Conservation (phyloP, 2,797 vertebrate genomes). For the Acrossocheilus fasciatus region DNA sequence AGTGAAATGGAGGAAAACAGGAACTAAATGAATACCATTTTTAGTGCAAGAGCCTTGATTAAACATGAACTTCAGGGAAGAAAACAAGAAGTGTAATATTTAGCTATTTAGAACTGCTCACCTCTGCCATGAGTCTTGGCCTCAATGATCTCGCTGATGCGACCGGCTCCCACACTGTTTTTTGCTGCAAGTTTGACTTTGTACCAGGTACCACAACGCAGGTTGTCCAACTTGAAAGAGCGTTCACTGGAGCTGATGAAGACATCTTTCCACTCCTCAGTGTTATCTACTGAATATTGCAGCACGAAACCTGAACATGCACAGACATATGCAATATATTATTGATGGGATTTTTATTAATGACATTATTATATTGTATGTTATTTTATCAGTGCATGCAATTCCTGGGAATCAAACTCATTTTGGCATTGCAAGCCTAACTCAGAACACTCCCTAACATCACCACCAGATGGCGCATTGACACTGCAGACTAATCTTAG, state of each 20-base stretch:
- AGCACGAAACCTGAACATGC: conserved; percentile 88
- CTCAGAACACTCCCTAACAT: background rate
- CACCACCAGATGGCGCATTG: conserved; percentile 51
- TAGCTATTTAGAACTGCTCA: conserved; percentile 64
- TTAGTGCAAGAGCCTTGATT: background rate
- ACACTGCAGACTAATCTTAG: conserved; percentile 1
- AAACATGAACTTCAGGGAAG: background rate
- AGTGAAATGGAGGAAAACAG: background rate
- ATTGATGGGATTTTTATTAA: background rate
- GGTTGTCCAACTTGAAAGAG: conserved; percentile 94
- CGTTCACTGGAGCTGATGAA: conserved; percentile 95
- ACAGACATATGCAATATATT: background rate
- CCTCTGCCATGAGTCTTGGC: conserved; percentile 97
- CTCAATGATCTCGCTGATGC: conserved; percentile 99
- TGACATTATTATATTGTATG: background rate
- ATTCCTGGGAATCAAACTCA: background rate
- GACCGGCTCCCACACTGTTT: conserved; percentile 96
- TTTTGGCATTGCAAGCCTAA: background rate
- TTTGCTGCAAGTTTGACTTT: conserved; percentile 98
- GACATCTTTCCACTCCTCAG: conserved; percentile 97
- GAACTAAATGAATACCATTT: background rate
- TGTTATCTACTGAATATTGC: conserved; percentile 98
- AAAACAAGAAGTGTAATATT: background rate
- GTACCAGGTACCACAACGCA: conserved; percentile 98
- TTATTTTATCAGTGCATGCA: background rate